Evolutionary conservation across 2,888 invertebrate species (phyloP).

Genomic region (Drosophila ezoana): DNA sequence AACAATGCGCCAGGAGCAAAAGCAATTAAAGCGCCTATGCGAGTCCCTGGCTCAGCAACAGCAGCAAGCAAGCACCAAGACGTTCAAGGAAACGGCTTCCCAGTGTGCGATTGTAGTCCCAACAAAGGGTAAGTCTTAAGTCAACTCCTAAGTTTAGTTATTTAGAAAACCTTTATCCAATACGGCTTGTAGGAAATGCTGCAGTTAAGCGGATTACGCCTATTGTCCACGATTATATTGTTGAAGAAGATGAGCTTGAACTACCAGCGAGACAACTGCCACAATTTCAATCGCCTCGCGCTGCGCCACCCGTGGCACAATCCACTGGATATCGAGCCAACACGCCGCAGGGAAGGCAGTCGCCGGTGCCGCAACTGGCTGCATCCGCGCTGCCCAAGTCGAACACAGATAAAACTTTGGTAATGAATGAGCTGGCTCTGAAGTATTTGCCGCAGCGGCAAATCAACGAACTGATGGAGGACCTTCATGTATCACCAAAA

Average conservation of each 20-base stretch:
- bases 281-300: constrained; percentile 60
- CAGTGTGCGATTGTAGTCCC: constrained; percentile 59
- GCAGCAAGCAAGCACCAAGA: constrained; percentile 19
- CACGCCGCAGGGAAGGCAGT: constrained; percentile 58
- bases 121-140: constrained; percentile 34
- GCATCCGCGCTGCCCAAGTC: constrained; percentile 53
- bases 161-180: not conserved
- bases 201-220: constrained; percentile 53
- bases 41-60: constrained; percentile 53
- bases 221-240: constrained; percentile 57
- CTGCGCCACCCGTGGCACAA: constrained; percentile 69
- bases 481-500: constrained; percentile 60
- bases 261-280: constrained; percentile 28
- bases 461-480: constrained; percentile 78
- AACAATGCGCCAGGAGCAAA: constrained; percentile 75
- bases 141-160: not conserved
- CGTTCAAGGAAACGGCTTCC: constrained; percentile 48
- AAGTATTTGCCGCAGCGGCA: constrained; percentile 82
- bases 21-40: constrained; percentile 62
- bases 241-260: constrained; percentile 59
- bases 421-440: constrained; percentile 83
- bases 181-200: constrained; percentile 25
- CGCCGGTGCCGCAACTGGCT: not conserved
- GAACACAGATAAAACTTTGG: constrained; percentile 81
- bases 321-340: constrained; percentile 75